These are phyloP conservation scores for Myodes glareolus DNA, from an alignment of 2,113 vertebrate species.

Conservation along the genomic window DNA sequence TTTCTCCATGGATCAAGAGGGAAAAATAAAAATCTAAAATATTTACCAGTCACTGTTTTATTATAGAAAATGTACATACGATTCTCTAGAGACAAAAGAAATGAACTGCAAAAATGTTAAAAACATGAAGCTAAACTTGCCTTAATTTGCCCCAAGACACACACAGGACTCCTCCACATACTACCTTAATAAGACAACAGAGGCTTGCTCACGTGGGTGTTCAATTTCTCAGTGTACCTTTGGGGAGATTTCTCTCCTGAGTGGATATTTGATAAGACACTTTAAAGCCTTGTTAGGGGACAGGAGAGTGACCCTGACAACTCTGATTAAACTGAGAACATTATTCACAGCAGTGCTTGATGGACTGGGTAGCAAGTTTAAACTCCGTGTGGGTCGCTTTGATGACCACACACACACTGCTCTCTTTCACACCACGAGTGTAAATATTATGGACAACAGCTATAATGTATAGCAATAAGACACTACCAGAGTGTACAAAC, in stretches of 20 bases:
- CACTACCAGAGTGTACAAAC: neutral
- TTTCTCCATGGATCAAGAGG: constrained; percentile 64
- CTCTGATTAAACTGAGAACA: neutral
- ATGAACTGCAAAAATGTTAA: constrained; percentile 66
- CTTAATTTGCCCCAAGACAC: constrained; percentile 64
- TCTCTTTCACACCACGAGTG: neutral
- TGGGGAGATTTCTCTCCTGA: neutral
- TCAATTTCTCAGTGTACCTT: neutral
- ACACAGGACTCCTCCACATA: constrained; percentile 7
- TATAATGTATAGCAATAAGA: neutral
- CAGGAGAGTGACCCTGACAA: neutral
- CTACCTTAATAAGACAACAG: constrained; percentile 66
- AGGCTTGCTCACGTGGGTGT: neutral
- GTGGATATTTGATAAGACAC: constrained; percentile 24
- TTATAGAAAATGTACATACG: constrained; percentile 34
- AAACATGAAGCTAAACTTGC: constrained; percentile 55
- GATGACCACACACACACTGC: neutral
- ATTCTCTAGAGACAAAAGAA: constrained; percentile 60
- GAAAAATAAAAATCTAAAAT: constrained; percentile 75
- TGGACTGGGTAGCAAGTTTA: neutral
- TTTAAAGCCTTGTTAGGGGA: neutral
- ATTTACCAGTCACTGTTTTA: constrained; percentile 68
- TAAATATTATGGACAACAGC: neutral
- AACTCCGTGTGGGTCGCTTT: neutral
- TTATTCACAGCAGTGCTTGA: neutral